Conservation (phyloP, 2,888 invertebrate species). For the Luffia ferchaultella region DNA sequence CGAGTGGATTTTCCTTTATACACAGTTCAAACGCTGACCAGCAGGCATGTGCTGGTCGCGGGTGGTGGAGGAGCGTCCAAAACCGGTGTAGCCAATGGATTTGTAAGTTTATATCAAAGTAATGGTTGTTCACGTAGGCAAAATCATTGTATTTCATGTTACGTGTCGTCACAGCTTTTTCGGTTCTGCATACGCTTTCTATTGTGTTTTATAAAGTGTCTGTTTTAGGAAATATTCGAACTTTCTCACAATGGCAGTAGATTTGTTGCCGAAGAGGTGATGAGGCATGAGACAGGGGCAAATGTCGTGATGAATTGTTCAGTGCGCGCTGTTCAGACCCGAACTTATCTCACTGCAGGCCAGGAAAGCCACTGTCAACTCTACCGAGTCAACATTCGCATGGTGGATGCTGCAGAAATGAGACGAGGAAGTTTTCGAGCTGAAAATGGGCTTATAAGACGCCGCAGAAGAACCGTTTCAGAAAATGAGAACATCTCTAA, state of each 20-base stretch:
- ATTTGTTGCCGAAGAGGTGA: conserved; percentile 87
- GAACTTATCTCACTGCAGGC: conserved; percentile 85
- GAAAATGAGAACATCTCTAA: conserved; percentile 60
- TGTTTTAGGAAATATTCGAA: conserved; percentile 89
- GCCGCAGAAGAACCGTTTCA: conserved; percentile 57
- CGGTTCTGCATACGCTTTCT: neutral
- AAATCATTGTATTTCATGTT: conserved; percentile 13
- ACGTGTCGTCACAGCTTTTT: conserved; percentile 30
- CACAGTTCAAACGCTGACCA: conserved; percentile 87
- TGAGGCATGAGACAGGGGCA: conserved; percentile 87
- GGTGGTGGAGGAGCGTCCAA: conserved; percentile 98
- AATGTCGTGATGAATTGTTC: conserved; percentile 94
- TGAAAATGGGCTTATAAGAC: conserved; percentile 51
- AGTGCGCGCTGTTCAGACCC: conserved; percentile 74
- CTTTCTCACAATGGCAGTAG: conserved; percentile 83
- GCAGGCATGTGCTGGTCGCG: conserved; percentile 93
- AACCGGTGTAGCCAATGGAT: conserved; percentile 96
- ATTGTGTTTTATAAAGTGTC: conserved; percentile 5
- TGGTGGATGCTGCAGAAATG: conserved; percentile 64
- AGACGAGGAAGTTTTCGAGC: conserved; percentile 62
- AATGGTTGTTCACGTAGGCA: neutral
- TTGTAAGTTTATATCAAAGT: conserved; percentile 73
- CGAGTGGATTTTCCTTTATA: conserved; percentile 94
- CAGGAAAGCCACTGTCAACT: conserved; percentile 92
- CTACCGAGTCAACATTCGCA: conserved; percentile 74